These are phyloP conservation scores for Chrysogorgia sp. DNA, from an alignment of 92 coral and sea anemone genomes.

Conservation along the genomic window DNA sequence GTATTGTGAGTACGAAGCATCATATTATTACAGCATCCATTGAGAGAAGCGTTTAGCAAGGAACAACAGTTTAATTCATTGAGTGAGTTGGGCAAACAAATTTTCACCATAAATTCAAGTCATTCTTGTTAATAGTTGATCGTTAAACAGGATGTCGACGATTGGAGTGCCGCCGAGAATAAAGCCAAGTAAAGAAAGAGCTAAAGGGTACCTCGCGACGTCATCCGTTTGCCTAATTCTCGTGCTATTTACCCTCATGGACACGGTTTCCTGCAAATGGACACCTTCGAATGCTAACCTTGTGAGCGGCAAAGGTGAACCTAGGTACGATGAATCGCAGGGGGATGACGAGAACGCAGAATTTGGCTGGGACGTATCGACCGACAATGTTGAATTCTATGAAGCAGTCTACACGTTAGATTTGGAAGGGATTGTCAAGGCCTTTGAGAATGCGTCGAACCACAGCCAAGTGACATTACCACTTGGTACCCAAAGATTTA, in stretches of 20 bases:
- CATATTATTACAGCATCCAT: not conserved
- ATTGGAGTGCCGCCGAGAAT: constrained; percentile 7
- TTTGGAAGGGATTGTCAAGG: constrained; percentile 25
- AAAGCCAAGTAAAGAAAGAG: constrained; percentile 13
- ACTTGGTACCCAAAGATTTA: constrained; percentile 3
- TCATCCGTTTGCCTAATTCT: constrained; percentile 1
- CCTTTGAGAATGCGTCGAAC: constrained; percentile 23
- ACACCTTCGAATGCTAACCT: constrained; percentile 3
- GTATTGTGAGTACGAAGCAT: constrained; percentile 10
- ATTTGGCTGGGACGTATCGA: constrained; percentile 37
- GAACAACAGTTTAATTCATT: not conserved
- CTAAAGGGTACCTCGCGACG: not conserved
- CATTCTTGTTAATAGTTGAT: constrained; percentile 17
- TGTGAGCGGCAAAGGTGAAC: not conserved
- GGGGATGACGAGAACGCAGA: constrained; percentile 13
- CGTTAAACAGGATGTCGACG: constrained; percentile 23
- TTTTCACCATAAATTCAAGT: constrained; percentile 2
- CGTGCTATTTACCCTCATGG: not conserved
- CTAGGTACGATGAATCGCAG: constrained; percentile 8
- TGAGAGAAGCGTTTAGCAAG: constrained; percentile 10
- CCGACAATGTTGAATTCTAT: constrained; percentile 28
- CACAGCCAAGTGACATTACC: not conserved
- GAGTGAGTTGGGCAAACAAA: constrained; percentile 5
- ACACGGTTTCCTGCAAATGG: constrained; percentile 12
- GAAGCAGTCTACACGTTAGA: constrained; percentile 1